These are phyloP conservation scores for Drosophila melanosoma DNA, from an alignment of 2,888 invertebrate genomes.

Conservation along the genomic window DNA sequence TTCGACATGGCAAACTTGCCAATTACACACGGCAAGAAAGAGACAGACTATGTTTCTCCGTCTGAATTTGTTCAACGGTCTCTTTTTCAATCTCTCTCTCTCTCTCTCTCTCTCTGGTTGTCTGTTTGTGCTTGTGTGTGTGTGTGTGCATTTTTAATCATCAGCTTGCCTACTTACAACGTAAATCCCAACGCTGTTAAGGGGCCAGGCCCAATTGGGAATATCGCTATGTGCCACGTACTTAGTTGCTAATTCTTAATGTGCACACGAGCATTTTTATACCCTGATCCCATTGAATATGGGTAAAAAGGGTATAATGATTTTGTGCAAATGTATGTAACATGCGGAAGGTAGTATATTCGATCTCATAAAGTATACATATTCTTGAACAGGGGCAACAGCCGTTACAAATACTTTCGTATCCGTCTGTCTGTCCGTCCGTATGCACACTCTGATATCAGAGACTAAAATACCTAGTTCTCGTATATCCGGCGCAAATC, in stretches of 20 bases:
- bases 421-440: too few species aligned
- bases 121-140: conserved; percentile 10
- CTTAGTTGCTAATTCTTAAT: conserved; percentile 76
- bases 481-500: too few species aligned
- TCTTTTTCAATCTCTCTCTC: not conserved
- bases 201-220: conserved; percentile 70
- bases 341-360: too few species aligned
- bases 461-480: too few species aligned
- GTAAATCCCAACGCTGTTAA: conserved; percentile 56
- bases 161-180: conserved; percentile 74
- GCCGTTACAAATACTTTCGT: too few species aligned
- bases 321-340: too few species aligned
- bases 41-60: conserved; percentile 17
- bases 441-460: too few species aligned
- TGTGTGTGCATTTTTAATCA: conserved; percentile 74
- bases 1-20: conserved; percentile 34
- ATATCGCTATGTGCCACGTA: conserved; percentile 73
- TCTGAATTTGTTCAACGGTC: not conserved
- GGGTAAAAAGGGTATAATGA: too few species aligned
- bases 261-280: conserved; percentile 72
- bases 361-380: too few species aligned
- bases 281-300: too few species aligned
- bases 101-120: not conserved
- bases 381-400: too few species aligned
- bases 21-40: conserved; percentile 24